Percentiles rank a stretch among this genome's conserved stretches.
phyloP scores from a whole-genome alignment of 2,797 vertebrate genomes.

The Artibeus jamaicensis region DNA sequence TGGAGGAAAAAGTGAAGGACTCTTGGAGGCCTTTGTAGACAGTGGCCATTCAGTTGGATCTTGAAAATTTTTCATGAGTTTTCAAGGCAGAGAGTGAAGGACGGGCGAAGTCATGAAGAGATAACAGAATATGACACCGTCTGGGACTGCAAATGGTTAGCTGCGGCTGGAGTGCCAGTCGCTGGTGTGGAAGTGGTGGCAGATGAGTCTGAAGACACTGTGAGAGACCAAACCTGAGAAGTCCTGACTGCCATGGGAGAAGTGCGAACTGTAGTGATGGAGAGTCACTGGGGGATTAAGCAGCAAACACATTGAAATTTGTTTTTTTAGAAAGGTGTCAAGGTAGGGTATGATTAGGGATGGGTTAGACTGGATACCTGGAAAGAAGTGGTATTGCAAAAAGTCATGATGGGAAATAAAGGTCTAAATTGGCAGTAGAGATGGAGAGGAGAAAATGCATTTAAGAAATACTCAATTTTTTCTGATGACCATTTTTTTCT shows the following conservation, averaged over 20 bases:
- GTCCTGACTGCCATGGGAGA: neutral
- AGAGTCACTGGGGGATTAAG: neutral
- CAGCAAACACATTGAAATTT: neutral
- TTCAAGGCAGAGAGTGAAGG: neutral
- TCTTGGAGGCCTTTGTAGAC: neutral
- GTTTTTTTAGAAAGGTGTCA: neutral
- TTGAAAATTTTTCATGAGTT: slow-evolving; percentile 8
- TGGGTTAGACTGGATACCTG: neutral
- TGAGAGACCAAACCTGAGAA: neutral
- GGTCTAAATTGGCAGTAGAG: neutral
- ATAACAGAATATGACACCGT: neutral
- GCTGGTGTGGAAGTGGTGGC: neutral
- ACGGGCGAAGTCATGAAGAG: neutral
- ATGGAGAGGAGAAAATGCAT: neutral
- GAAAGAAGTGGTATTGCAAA: neutral
- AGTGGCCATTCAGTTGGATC: neutral
- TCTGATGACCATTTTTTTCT: slow-evolving; percentile 22
- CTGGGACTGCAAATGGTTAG: neutral
- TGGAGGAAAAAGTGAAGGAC: neutral
- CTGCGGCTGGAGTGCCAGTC: neutral
- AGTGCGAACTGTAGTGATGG: neutral
- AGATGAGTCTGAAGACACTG: neutral
- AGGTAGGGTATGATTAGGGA: neutral
- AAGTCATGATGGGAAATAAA: slow-evolving; percentile 15
- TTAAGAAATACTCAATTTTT: neutral